Evolutionary conservation across 1,140 invertebrate genomes (phyloP).

Genomic region (Diprion similis): DNA sequence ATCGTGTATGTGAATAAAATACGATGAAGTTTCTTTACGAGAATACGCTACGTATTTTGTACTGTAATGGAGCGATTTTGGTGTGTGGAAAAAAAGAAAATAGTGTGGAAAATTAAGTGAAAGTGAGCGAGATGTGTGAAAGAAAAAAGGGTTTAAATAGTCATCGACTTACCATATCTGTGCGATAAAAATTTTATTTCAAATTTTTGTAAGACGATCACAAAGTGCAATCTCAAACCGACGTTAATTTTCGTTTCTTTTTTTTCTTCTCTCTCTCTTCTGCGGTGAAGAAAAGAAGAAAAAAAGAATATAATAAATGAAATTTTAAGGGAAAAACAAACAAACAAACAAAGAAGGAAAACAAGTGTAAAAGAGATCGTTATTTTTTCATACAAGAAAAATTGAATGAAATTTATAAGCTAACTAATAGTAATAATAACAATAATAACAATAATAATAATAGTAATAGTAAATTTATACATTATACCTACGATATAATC

Average conservation of each 20-base stretch:
- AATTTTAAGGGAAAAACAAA: background rate
- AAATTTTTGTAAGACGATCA: conserved; percentile 59
- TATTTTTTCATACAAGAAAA: conserved; percentile 58
- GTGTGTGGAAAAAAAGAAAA: background rate
- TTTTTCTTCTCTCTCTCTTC: background rate
- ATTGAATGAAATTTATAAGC: conserved; percentile 42
- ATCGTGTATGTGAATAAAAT: too few relatives aligned
- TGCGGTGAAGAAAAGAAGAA: background rate
- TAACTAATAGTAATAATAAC: background rate
- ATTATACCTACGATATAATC: background rate
- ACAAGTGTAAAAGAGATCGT: conserved; percentile 59
- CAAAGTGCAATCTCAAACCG: conserved; percentile 63
- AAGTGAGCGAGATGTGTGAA: too few relatives aligned
- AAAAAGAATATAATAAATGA: background rate
- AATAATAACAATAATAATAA: conserved; percentile 1
- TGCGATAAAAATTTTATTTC: conserved; percentile 31
- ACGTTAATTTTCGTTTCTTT: conserved; percentile 58
- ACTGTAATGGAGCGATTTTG: background rate
- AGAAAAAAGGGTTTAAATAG: conserved; percentile 38
- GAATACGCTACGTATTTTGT: too few relatives aligned
- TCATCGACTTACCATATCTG: conserved; percentile 31
- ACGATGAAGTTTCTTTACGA: too few relatives aligned
- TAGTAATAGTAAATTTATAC: background rate
- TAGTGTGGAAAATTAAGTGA: background rate
- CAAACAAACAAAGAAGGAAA: conserved; percentile 39